A percentile compares a stretch with the other conserved stretches of the same genome.
Conservation (phyloP, 2,888 invertebrate genomes). For the Drosophila algonquin region DNA sequence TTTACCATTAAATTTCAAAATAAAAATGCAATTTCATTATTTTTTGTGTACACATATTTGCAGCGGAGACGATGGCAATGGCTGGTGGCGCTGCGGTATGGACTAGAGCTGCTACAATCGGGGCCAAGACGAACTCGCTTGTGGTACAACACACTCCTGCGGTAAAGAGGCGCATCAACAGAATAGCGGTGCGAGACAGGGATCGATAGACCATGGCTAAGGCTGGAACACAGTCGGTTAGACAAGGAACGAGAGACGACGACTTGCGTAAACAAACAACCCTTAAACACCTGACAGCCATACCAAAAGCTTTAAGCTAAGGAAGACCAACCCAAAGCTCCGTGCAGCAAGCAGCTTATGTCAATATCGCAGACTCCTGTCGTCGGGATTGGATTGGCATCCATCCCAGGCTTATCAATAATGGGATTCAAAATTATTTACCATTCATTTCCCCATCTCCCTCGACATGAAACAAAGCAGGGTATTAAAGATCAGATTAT, state of each 20-base stretch:
- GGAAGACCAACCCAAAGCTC: conserved; percentile 7
- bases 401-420: not conserved
- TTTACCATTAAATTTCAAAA: not conserved
- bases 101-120: conserved; percentile 53
- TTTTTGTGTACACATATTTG: conserved; percentile 27
- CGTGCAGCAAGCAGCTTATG: not conserved
- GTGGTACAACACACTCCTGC: conserved; percentile 66
- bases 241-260: conserved; percentile 11
- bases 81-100: conserved; percentile 6
- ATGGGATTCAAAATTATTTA: too few relatives aligned
- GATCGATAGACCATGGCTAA: conserved; percentile 17
- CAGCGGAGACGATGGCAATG: conserved; percentile 22
- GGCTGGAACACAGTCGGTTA: conserved; percentile 14
- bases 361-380: too few relatives aligned
- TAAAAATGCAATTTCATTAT: not conserved
- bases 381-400: not conserved
- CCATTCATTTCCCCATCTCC: not conserved
- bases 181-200: conserved; percentile 34
- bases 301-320: conserved; percentile 11
- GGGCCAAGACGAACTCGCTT: conserved; percentile 74
- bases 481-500: conserved; percentile 2
- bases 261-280: conserved; percentile 28
- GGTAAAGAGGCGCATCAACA: not conserved
- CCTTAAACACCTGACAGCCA: conserved; percentile 20
- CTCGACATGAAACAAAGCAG: not conserved